Percentiles rank a stretch among this genome's conserved stretches.
Conservation (phyloP, 2,797 vertebrate species). For the Aeoliscus strigatus region DNA sequence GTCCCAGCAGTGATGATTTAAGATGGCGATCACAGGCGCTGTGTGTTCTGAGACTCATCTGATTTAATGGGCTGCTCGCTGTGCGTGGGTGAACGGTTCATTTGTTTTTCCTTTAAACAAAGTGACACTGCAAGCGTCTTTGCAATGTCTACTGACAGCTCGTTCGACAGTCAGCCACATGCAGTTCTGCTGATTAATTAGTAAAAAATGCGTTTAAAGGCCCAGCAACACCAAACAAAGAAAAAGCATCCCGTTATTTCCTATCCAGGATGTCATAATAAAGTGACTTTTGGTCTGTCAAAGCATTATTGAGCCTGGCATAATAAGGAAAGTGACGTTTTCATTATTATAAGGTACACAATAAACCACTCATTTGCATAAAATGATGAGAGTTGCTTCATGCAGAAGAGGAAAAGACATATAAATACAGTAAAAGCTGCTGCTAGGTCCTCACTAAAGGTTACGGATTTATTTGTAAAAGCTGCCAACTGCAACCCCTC, state of each 20-base stretch:
- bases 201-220: slow-evolving; percentile 20
- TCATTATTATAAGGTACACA: slow-evolving; percentile 65
- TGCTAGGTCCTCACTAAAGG: slow-evolving; percentile 25
- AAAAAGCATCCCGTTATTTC: no score
- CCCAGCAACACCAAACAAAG: slow-evolving; percentile 3
- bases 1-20: slow-evolving; percentile 37
- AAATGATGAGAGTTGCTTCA: slow-evolving; percentile 64
- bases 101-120: slow-evolving; percentile 43
- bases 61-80: slow-evolving; percentile 34
- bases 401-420: slow-evolving; percentile 55
- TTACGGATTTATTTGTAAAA: slow-evolving; percentile 42
- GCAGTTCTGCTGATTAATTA: slow-evolving; percentile 25
- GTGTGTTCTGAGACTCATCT: slow-evolving; percentile 29
- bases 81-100: slow-evolving; percentile 26
- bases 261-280: no score
- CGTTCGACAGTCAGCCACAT: slow-evolving; percentile 8
- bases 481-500: slow-evolving; percentile 22
- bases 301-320: slow-evolving; percentile 34
- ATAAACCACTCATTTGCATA: slow-evolving; percentile 70
- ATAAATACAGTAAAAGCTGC: slow-evolving; percentile 45
- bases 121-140: slow-evolving; percentile 20
- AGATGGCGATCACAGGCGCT: slow-evolving; percentile 26
- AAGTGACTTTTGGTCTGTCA: slow-evolving; percentile 36
- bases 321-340: slow-evolving; percentile 48
- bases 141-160: slow-evolving; percentile 27